Evolutionary conservation across 2,888 invertebrate genomes (phyloP).

Genomic region (Arctia plantaginis): DNA sequence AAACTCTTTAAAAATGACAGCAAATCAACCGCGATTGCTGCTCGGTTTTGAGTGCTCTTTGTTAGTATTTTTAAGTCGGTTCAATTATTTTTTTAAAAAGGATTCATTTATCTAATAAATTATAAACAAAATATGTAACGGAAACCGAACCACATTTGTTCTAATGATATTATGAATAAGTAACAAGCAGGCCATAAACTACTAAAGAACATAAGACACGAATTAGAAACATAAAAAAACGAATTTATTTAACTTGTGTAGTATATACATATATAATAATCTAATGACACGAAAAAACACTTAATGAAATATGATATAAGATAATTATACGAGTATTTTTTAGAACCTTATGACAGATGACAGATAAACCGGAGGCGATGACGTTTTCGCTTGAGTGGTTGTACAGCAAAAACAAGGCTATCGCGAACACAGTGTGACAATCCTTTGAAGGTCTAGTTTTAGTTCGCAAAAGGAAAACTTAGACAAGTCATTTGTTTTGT

Average conservation of each 20-base stretch:
- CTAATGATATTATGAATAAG: neutral
- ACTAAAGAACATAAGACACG: neutral
- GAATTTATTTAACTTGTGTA: neutral
- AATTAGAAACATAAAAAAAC: neutral
- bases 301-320: constrained; percentile 13
- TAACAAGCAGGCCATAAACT: neutral
- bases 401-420: constrained; percentile 69
- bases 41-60: too few relatives aligned
- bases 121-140: too few relatives aligned
- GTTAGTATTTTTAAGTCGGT: too few relatives aligned
- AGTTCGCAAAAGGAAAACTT: constrained; percentile 39
- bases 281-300: constrained; percentile 15
- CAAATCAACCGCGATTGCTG: too few relatives aligned
- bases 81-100: too few relatives aligned
- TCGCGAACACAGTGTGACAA: constrained; percentile 54
- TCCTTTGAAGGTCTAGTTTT: constrained; percentile 48
- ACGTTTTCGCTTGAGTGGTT: constrained; percentile 61
- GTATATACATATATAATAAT: neutral
- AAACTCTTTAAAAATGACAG: too few relatives aligned
- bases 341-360: constrained; percentile 34
- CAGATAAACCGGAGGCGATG: constrained; percentile 31
- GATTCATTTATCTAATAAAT: too few relatives aligned
- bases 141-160: neutral
- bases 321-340: constrained; percentile 6
- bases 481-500: neutral